phyloP scores from a whole-genome alignment of 1,140 invertebrate genomes.

The Pseudomyrmex sp. region DNA sequence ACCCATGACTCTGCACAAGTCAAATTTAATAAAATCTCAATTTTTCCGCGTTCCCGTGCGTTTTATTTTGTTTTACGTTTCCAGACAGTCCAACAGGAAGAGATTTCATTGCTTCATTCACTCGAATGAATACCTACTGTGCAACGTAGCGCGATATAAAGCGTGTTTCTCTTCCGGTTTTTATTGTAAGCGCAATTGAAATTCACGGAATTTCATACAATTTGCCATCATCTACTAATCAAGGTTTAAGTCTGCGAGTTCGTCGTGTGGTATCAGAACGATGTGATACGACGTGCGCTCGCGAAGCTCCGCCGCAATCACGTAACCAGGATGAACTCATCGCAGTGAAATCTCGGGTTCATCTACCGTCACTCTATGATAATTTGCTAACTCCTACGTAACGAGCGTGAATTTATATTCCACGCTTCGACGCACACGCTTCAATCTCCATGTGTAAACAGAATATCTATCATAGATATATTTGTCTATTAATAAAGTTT shows the following conservation, averaged over 20 bases:
- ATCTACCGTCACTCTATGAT: background rate
- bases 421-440: background rate
- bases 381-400: background rate
- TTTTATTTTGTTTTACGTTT: background rate
- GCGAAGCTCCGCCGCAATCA: background rate
- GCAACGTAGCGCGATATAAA: too few species aligned
- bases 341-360: slow-evolving; percentile 20
- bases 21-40: slow-evolving; percentile 30
- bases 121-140: too few species aligned
- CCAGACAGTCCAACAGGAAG: background rate
- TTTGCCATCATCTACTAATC: background rate
- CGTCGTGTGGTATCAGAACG: background rate
- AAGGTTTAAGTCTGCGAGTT: background rate
- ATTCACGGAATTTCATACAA: too few species aligned
- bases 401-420: slow-evolving; percentile 35
- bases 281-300: background rate
- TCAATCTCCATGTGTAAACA: slow-evolving; percentile 13
- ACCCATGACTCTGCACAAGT: slow-evolving; percentile 93
- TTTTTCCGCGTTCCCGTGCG: background rate
- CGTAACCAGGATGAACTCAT: slow-evolving; percentile 27
- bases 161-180: too few species aligned
- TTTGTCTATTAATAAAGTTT: too few species aligned
- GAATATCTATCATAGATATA: background rate
- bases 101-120: too few species aligned
- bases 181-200: too few species aligned